phyloP scores from a whole-genome alignment of 30 jellyfish, hydroid and myxozoan species.

The Sanderia malayensis region DNA sequence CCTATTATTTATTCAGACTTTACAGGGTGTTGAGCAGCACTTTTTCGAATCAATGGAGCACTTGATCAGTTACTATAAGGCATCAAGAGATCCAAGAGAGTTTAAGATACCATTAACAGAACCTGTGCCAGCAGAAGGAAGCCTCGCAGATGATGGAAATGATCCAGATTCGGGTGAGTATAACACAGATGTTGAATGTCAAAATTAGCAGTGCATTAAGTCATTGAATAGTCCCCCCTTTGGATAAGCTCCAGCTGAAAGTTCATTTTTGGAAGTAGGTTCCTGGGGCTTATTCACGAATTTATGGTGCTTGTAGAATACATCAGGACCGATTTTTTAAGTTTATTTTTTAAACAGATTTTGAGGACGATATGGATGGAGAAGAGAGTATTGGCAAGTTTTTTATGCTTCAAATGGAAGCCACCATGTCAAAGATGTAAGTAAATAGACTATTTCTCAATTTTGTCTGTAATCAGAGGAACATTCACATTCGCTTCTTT shows the following conservation, averaged over 20 bases:
- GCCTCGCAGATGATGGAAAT: conserved; percentile 14
- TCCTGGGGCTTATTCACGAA: too few relatives aligned
- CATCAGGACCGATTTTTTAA: too few relatives aligned
- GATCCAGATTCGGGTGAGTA: conserved; percentile 33
- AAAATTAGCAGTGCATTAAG: too few relatives aligned
- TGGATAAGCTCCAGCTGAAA: too few relatives aligned
- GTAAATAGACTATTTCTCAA: background rate
- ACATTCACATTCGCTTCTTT: too few relatives aligned
- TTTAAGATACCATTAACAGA: conserved; percentile 23
- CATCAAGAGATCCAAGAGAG: conserved; percentile 42
- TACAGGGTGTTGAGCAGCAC: conserved; percentile 44
- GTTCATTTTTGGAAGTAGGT: too few relatives aligned
- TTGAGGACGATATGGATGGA: conserved; percentile 40
- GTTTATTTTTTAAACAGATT: conserved; percentile 13
- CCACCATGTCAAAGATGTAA: conserved; percentile 44
- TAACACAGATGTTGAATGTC: too few relatives aligned
- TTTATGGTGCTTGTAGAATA: too few relatives aligned
- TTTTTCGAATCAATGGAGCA: conserved; percentile 74
- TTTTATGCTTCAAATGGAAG: conserved; percentile 56
- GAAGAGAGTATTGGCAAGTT: conserved; percentile 40
- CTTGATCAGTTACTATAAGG: conserved; percentile 48
- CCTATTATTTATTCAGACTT: too few relatives aligned
- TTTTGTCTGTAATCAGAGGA: background rate
- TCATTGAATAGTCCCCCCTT: too few relatives aligned
- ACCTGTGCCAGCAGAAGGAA: conserved; percentile 40